Evolutionary conservation across 2,113 vertebrate genomes (phyloP), one percentile per base, ranked within the genome.

Genomic region (Alouatta palliata): DNA sequence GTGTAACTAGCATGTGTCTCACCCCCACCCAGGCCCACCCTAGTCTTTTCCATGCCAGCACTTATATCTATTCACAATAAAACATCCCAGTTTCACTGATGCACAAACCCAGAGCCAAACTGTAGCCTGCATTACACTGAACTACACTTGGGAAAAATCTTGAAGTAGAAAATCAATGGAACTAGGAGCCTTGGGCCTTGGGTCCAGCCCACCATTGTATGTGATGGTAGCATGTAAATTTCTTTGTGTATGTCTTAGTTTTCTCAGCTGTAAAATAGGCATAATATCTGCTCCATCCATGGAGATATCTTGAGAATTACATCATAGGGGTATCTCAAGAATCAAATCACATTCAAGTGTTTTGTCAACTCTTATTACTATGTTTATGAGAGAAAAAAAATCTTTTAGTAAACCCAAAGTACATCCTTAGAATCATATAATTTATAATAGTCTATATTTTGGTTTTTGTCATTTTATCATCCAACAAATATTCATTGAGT

Each of bases 221-320:
- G 6, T 64, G 6, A 70, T 4, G 3, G 66, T 56, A 19, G 16
- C 2, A 84, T 71, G 32, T 37, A 54, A 56, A 8, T 25, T 75
- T 91, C 64, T 90, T 66, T 52, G n/a, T 77, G 32, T 47, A 20
- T 61, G 49, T 37, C 84, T 97, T 80, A 25, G 84, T 96, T 92
- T 90, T 95, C 37, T 79, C 30, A 81, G 25, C 64, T 88, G 0
- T 70, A 79, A 92, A 96, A 85, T 5, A 91, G 43, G 21, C 54
- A 49, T 8, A 40, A n/a, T 27, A 76, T 73, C 37, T 84, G 25
- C n/a, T 77, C 80, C 30, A 92, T 32, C 17, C 40, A 70, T 21
- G 17, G 35, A 27, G n/a, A 3, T 66, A 2, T 87, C 49, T 61
- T 87, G 4, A 91, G 12, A 80, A 91, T 87, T 21, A 94, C 79